phyloP scores from a whole-genome alignment of 1,140 invertebrate species.

The Meloidogyne floridensis region DNA sequence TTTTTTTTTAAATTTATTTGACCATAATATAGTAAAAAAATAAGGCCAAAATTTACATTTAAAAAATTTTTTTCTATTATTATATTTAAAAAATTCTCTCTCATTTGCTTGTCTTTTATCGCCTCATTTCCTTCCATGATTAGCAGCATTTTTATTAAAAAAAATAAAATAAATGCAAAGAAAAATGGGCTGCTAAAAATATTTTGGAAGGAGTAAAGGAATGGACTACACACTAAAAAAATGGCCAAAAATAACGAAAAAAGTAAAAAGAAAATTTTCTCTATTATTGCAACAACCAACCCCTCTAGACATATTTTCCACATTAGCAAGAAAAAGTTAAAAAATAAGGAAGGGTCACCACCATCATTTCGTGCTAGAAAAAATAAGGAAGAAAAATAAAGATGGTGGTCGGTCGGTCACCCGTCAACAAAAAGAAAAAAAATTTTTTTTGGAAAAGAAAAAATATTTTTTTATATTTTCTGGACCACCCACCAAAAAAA shows the following conservation, averaged over 20 bases:
- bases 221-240: too few species aligned
- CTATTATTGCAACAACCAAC: too few species aligned
- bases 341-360: neutral
- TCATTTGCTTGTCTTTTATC: neutral
- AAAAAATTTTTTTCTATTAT: too few species aligned
- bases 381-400: neutral
- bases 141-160: too few species aligned
- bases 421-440: neutral
- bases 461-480: neutral
- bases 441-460: neutral
- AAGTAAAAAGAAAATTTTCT: too few species aligned
- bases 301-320: too few species aligned
- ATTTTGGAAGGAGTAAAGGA: too few species aligned
- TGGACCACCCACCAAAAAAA: neutral
- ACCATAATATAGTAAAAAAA: too few species aligned
- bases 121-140: conserved; percentile 1
- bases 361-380: neutral
- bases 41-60: too few species aligned
- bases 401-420: neutral
- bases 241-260: too few species aligned
- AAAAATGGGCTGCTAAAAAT: neutral
- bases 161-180: neutral
- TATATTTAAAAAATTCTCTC: neutral
- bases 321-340: too few species aligned
- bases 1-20: too few species aligned